A percentile compares a stretch with the other conserved stretches of the same genome.
Evolutionary conservation across 2,888 invertebrate species (phyloP).

Genomic region (Drosophila meridionalis): DNA sequence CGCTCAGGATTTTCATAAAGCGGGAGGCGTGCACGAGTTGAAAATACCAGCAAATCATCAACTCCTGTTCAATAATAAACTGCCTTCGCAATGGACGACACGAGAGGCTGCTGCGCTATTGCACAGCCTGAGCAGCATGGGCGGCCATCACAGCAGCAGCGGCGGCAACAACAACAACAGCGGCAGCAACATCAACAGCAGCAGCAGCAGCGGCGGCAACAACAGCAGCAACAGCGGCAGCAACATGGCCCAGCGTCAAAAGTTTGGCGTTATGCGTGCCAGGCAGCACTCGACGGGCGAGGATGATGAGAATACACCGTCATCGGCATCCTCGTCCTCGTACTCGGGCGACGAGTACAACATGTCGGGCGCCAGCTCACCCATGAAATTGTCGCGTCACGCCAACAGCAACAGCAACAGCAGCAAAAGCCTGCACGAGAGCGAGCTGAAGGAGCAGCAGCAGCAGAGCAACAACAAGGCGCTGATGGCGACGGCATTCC

Average conservation of each 20-base stretch:
- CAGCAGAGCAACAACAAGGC: slow-evolving; percentile 73
- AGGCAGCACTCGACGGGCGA: slow-evolving; percentile 81
- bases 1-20: slow-evolving; percentile 88
- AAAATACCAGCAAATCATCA: slow-evolving; percentile 84
- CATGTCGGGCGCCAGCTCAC: slow-evolving; percentile 62
- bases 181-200: slow-evolving; percentile 19
- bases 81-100: slow-evolving; percentile 84
- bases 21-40: slow-evolving; percentile 86
- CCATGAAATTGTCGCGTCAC: slow-evolving; percentile 70
- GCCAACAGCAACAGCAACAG: slow-evolving; percentile 59
- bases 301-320: slow-evolving; percentile 82
- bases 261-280: slow-evolving; percentile 65
- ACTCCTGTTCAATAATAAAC: slow-evolving; percentile 85
- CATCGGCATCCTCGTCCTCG: slow-evolving; percentile 79
- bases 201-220: slow-evolving; percentile 27
- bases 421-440: slow-evolving; percentile 54
- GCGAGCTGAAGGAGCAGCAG: slow-evolving; percentile 38
- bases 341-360: slow-evolving; percentile 71
- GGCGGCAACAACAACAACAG: slow-evolving; percentile 39
- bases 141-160: slow-evolving; percentile 48
- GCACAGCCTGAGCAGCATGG: slow-evolving; percentile 82
- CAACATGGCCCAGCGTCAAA: slow-evolving; percentile 58
- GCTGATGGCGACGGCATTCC: slow-evolving; percentile 79
- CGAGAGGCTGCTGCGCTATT: slow-evolving; percentile 83
- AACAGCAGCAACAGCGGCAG: slow-evolving; percentile 7